Base-by-base conservation (phyloP, 2,113 vertebrate species). In the Oophaga pumilio region DNA sequence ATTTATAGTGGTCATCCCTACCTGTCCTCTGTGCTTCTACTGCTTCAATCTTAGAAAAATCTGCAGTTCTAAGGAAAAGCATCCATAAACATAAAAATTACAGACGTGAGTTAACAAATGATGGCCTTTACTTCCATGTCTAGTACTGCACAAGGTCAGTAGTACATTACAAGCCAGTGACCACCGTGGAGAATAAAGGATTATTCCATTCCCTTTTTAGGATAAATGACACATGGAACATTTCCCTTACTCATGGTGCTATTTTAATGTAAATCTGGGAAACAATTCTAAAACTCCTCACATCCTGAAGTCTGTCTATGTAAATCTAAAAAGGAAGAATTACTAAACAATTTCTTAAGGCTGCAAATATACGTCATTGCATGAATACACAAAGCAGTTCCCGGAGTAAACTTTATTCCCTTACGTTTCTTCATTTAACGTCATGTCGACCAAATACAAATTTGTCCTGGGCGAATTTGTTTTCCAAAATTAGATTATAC, bases 291-390 rank as follows among this genome's bases (percentile, higher is more conserved):
- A 60, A 10, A 26, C 33, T 59, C 76, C 50, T 52, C 49, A 79
- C 53, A 79, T 57, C 76, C 53, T 79, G 76, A 56, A 79, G 50
- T 79, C 53, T 26, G 26, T 49, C 17, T 62, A 81, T 26, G 57
- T 22, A 81, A 81, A 81, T 60, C 2, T 17, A 60, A n/a, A 43
- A 33, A 60, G 77, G n/a, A 59, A 24, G 56, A 2, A 80, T 62
- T 81, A 62, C 56, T 14, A 80, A 53, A 78, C 22, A 78, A 24
- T 17, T 78, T 57, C 59, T 43, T 59, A 15, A 59, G 24, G 26
- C 13, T 56, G 56, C 24, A 59, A 60, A 59, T 20, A 57, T 56
- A 80, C 18, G 15, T 81, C 59, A 62, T 6, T 28, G 24, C 8
- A 60, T 26, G 56, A 80, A 28, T 60, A 80, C 26, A 28, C 24